Evolutionary conservation across 2,888 invertebrate species (phyloP).

Genomic region (Beris morrisii): DNA sequence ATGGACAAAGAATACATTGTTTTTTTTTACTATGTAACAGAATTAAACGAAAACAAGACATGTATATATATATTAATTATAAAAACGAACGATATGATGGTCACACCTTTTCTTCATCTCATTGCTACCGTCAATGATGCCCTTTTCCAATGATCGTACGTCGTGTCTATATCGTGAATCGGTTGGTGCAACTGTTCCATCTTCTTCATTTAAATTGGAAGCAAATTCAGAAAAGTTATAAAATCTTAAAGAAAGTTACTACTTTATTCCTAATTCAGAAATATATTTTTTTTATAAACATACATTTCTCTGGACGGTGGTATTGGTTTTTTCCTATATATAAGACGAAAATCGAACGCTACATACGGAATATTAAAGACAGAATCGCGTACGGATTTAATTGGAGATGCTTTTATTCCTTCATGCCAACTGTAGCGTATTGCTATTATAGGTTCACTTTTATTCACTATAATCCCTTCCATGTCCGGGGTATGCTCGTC

Average conservation of each 20-base stretch:
- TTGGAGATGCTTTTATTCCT: background rate
- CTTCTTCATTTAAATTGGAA: conserved; percentile 89
- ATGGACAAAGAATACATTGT: background rate
- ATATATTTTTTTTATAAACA: background rate
- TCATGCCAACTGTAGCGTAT: conserved; percentile 3
- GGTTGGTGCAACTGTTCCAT: conserved; percentile 87
- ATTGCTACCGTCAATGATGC: conserved; percentile 52
- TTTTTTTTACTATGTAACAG: too few species aligned
- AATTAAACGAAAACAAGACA: too few species aligned
- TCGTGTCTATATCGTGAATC: conserved; percentile 88
- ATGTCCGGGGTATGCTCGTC: conserved; percentile 1
- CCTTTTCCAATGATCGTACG: conserved; percentile 92
- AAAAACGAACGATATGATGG: too few species aligned
- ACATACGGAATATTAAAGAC: background rate
- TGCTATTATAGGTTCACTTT: background rate
- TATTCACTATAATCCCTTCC: conserved; percentile 1
- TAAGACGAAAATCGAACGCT: background rate
- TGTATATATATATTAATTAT: too few species aligned
- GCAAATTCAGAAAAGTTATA: conserved; percentile 92
- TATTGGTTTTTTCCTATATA: conserved; percentile 9
- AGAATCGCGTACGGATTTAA: background rate
- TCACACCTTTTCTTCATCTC: background rate
- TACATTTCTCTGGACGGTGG: conserved; percentile 14
- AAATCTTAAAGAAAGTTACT: conserved; percentile 40
- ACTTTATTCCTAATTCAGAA: background rate